Evolutionary conservation across 2,888 invertebrate genomes (phyloP).

Genomic region (Cyrtodaria siliqua): DNA sequence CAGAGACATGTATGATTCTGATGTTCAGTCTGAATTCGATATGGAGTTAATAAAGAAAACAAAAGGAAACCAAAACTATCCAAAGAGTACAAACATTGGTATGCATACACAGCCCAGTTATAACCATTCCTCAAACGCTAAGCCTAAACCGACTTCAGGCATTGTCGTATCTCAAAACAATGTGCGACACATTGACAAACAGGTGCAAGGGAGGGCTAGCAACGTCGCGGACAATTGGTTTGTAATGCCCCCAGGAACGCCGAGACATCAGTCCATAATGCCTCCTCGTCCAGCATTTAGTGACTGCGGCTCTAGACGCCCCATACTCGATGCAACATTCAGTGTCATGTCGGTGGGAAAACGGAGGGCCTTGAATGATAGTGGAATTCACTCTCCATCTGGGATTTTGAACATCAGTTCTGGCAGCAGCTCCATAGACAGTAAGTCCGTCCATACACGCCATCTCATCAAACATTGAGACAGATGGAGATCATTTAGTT

Average conservation of each 20-base stretch:
- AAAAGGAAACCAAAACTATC: not conserved
- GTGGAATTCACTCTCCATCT: slow-evolving; percentile 42
- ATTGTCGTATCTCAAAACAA: slow-evolving; percentile 52
- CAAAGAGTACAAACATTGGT: not conserved
- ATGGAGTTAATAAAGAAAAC: slow-evolving; percentile 46
- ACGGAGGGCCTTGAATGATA: slow-evolving; percentile 34
- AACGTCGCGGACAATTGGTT: slow-evolving; percentile 41
- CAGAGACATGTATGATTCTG: slow-evolving; percentile 13
- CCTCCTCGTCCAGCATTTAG: slow-evolving; percentile 58
- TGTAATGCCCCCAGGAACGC: slow-evolving; percentile 14
- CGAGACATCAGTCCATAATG: slow-evolving; percentile 14
- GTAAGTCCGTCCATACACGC: too few relatives aligned
- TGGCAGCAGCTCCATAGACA: slow-evolving; percentile 44
- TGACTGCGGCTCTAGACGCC: slow-evolving; percentile 57
- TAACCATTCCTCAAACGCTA: not conserved
- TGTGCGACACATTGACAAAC: slow-evolving; percentile 31
- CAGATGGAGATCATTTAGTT: too few relatives aligned
- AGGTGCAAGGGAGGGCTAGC: slow-evolving; percentile 14
- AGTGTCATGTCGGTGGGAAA: slow-evolving; percentile 51
- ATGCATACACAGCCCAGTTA: not conserved
- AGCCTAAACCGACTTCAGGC: not conserved
- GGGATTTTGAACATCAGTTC: slow-evolving; percentile 8
- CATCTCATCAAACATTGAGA: too few relatives aligned
- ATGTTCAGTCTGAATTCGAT: slow-evolving; percentile 71
- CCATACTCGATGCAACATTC: slow-evolving; percentile 28